Evolutionary conservation across 2,888 invertebrate genomes (phyloP), one percentile per base, ranked within the genome.

Genomic region (Hyposoter dolosus): DNA sequence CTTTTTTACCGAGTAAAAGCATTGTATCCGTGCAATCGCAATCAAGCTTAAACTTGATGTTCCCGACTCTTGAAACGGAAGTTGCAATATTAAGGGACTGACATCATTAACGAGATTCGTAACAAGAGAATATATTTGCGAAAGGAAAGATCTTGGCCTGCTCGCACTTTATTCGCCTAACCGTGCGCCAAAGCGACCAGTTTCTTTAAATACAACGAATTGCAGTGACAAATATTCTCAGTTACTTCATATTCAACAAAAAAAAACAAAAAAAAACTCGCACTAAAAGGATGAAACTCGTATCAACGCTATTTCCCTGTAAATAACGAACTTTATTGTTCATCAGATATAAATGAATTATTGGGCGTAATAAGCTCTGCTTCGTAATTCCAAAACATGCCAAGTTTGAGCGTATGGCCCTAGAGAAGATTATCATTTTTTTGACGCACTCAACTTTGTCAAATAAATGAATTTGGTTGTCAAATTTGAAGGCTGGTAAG

Each of bases 11-110:
- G 43, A 43, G 60, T 7, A 23, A 60, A 60, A 74, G 4, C 65
- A 63, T n/a, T 63, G 79, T 53, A 77, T 72, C 72, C 82, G 66
- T 19, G 65, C 47, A 28, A 74, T 60, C 47, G 75, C 82, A 79
- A 85, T 82, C 82, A 85, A 82, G 75, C 75, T 50, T 5, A 4
- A 60, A 28, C 28, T 15, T 60, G 1, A 60, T 15, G 15, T 28
- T 60, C 60, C 5, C 28, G 28, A 28, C 15, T 28, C 15, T 4
- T 15, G 6, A 15, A 28, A 60, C 60, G 15, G 28, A 60, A 28
- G 60, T 28, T 23, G 60, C 15, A 5, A 28, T 60, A 28, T 60
- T 60, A 10, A 60, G 60, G n/a, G 15, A 9, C 60, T 23, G 28
- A 23, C 60, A 3, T 28, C 60, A 60, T 60, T 60, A 60, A 60